A percentile compares a stretch with the other conserved stretches of the same genome.
These are phyloP conservation scores for Vollenhovia emeryi DNA, from an alignment of 1,140 invertebrate genomes.

Conservation along the genomic window DNA sequence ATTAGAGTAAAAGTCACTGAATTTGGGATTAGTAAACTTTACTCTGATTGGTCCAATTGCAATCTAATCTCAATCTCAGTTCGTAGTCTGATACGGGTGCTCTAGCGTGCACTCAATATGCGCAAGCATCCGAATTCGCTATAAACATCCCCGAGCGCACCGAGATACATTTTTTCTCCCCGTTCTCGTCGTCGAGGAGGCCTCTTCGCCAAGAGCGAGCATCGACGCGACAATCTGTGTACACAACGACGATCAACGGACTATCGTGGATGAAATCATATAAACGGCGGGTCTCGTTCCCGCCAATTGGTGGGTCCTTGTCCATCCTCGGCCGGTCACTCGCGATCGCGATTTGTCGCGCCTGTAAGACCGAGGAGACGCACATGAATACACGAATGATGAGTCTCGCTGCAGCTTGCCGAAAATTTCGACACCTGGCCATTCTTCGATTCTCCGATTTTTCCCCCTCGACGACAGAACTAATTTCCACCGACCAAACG, in stretches of 20 bases:
- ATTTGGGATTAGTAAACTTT: no score
- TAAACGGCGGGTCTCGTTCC: not conserved
- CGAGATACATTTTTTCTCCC: not conserved
- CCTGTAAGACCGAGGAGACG: not conserved
- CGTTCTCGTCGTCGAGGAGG: not conserved
- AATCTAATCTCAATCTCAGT: no score
- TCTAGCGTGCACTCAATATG: no score
- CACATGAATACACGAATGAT: not conserved
- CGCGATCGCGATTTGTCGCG: not conserved
- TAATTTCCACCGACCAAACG: not conserved
- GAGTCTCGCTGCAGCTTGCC: no score
- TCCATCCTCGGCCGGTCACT: not conserved
- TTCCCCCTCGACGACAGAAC: not conserved
- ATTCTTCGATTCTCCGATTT: not conserved
- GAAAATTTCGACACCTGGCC: not conserved
- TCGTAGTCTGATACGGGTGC: no score
- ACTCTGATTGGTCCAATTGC: no score
- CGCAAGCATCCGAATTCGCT: no score
- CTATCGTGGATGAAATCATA: not conserved
- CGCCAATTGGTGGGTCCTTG: not conserved
- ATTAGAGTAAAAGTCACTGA: no score
- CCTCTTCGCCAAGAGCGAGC: not conserved
- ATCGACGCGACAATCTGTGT: not conserved
- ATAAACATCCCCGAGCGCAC: no score
- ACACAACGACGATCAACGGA: not conserved